Base-by-base conservation (phyloP, 2,113 vertebrate species). In the Sula dactylatra region DNA sequence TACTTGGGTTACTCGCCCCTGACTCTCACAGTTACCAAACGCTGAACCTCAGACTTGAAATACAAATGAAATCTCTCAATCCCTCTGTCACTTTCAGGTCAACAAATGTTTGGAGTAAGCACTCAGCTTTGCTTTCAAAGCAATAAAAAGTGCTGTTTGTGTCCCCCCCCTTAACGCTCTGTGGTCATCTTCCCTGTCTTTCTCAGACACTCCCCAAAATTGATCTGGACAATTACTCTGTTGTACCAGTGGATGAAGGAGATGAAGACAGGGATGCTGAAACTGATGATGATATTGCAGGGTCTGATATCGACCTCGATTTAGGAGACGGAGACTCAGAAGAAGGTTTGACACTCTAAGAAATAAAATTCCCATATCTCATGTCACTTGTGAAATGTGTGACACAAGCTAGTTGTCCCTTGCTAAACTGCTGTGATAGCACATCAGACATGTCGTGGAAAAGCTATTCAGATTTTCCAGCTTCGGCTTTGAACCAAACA, bases 211-310 rank as follows among this genome's bases (percentile, higher is more conserved):
- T 99, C 54, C 99, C 99, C 18, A 98, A 94, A 64, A 99, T 99
- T 13, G 97, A 98, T 88, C 95, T 99, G 97, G 98, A 99, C 94
- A 99, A 90, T 93, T 99, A 99, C 96, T 99, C 99, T 0, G 98
- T 99, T 27, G 88, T 99, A 83, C 99, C 99, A 0, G 95, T 97
- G 45, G 99, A 99, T 25, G 99, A 99, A 96, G 99, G 98, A 1
- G 99, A 99, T 25, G 99, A 99, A 93, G 99, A 99, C 97, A 96
- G 99, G 67, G 99, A 99, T 21, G 98, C 98, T 0, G 99, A 98
- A 21, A 98, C 98, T 2, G 99, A 99, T 2, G 98, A 99, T 11
- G 99, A 96, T 20, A 92, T 96, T 25, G 89, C 95, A 82, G 99
- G 98, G 56, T 99, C 99, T 0, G 99, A 99, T 93, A 94, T 97